Evolutionary conservation across 1,140 invertebrate species (phyloP).

Genomic region (Zaprionus tsacasi): DNA sequence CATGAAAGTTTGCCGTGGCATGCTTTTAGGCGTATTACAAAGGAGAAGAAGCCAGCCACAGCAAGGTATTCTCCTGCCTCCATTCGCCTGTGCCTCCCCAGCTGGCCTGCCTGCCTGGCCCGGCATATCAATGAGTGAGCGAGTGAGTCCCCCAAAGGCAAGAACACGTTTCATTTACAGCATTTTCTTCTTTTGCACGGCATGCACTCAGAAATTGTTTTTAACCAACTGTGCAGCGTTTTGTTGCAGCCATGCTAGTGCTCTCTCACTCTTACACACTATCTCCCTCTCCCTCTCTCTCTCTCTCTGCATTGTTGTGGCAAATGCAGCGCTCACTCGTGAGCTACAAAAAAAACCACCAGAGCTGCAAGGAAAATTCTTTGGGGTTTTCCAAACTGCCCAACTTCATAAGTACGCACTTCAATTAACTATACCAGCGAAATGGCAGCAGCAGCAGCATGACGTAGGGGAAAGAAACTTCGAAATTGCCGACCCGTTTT

Average conservation of each 20-base stretch:
- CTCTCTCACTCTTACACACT: background rate
- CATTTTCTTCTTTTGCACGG: background rate
- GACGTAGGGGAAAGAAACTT: constrained; percentile 39
- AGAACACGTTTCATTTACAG: constrained; percentile 36
- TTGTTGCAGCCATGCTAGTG: constrained; percentile 20
- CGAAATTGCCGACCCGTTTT: constrained; percentile 29
- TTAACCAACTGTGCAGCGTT: constrained; percentile 27
- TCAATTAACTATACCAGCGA: constrained; percentile 43
- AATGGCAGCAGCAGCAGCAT: background rate
- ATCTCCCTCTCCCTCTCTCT: background rate
- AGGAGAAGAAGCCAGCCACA: background rate
- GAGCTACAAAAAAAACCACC: constrained; percentile 18
- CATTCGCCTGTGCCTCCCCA: no score
- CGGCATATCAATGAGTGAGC: constrained; percentile 48
- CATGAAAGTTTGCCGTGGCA: constrained; percentile 12
- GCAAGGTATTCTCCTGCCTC: background rate
- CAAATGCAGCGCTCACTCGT: constrained; percentile 34
- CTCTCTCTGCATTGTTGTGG: constrained; percentile 3
- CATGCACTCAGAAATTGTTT: constrained; percentile 13
- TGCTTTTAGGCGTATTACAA: constrained; percentile 36
- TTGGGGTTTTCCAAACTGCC: constrained; percentile 14
- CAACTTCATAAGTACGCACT: constrained; percentile 48
- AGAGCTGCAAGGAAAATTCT: constrained; percentile 15
- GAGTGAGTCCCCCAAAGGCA: background rate
- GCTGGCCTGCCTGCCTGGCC: constrained; percentile 1